Conservation (phyloP, 1,140 invertebrate species). For the Acyrthosiphon pisum region DNA sequence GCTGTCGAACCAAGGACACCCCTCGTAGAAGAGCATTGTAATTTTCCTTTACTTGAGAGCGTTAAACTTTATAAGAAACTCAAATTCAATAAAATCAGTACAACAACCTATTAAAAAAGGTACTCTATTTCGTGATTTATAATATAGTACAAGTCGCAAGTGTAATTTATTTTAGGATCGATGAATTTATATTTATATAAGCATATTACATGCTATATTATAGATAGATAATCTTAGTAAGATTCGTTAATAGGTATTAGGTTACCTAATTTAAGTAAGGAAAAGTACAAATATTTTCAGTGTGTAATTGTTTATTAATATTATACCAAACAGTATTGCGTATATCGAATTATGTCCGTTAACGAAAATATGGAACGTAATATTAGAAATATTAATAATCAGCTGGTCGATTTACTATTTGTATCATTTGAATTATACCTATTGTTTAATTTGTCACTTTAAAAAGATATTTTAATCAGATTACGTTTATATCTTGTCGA, state of each 20-base stretch:
- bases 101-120: background rate
- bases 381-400: no score
- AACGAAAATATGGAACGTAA: no score
- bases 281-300: background rate
- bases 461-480: background rate
- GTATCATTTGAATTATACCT: background rate
- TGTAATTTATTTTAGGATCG: background rate
- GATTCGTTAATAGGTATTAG: background rate
- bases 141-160: background rate
- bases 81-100: conserved; percentile 21
- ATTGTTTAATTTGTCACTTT: background rate
- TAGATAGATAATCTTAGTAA: background rate
- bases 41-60: background rate
- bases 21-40: conserved; percentile 9
- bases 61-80: background rate
- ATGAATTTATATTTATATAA: background rate
- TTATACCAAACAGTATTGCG: no score
- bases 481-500: background rate
- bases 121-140: background rate
- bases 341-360: no score
- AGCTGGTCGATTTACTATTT: no score
- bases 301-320: no score
- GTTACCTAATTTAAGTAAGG: no score
- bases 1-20: conserved; percentile 16
- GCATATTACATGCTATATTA: background rate